phyloP scores from a whole-genome alignment of 2,888 invertebrate species.

The Machimus rusticus region DNA sequence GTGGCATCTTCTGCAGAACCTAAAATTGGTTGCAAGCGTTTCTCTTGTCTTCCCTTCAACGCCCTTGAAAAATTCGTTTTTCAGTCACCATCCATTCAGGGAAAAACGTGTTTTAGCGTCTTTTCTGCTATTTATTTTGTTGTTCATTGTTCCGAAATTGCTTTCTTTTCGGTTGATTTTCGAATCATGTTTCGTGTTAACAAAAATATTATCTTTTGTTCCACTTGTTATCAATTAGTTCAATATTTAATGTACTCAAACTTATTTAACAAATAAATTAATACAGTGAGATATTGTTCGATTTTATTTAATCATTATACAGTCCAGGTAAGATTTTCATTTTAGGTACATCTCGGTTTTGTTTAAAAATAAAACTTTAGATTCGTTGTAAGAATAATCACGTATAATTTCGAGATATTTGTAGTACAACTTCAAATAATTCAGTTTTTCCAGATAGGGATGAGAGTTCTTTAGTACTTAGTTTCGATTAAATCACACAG shows the following conservation, averaged over 20 bases:
- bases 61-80: neutral
- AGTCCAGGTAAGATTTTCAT: too few species aligned
- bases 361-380: too few species aligned
- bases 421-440: too few species aligned
- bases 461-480: too few species aligned
- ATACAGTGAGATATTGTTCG: neutral
- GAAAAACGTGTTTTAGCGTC: constrained; percentile 44
- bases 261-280: neutral
- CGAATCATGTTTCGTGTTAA: neutral
- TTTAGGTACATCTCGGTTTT: too few species aligned
- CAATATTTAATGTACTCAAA: neutral
- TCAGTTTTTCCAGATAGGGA: too few species aligned
- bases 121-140: constrained; percentile 23
- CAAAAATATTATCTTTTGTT: neutral
- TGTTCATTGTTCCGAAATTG: neutral
- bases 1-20: neutral
- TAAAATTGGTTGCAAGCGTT: neutral
- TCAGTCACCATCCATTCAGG: neutral
- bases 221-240: neutral
- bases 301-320: neutral
- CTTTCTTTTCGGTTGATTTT: neutral
- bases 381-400: too few species aligned
- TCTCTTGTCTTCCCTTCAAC: neutral
- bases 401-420: too few species aligned
- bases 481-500: too few species aligned